Percentiles rank a stretch among this genome's conserved stretches.
Evolutionary conservation across 2,113 vertebrate genomes (phyloP).

Genomic region (Aramus guarauna): DNA sequence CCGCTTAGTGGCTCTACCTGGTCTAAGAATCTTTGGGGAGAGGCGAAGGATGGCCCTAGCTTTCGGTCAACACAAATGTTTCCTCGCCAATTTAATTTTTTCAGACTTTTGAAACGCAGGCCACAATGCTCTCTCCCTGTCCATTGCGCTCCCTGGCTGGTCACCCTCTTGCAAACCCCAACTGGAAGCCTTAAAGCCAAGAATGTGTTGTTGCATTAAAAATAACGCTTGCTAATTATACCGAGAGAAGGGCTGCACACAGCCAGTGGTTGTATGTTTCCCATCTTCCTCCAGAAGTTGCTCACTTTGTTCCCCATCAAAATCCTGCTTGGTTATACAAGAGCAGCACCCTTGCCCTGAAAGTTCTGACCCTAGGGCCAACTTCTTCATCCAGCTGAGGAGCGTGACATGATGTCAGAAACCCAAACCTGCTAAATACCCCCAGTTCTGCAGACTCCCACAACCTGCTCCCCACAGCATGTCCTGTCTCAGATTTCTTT

Average conservation of each 20-base stretch:
- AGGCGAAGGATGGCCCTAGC: neutral
- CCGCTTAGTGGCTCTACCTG: neutral
- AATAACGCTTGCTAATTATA: neutral
- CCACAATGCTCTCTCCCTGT: neutral
- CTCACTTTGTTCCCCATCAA: neutral
- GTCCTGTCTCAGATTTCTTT: neutral
- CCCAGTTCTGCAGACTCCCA: neutral
- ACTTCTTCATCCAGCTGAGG: neutral
- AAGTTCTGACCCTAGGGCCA: neutral
- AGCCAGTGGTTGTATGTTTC: neutral
- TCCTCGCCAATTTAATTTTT: neutral
- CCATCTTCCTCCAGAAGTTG: neutral
- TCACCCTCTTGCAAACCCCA: neutral
- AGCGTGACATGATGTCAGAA: neutral
- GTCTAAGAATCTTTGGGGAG: neutral
- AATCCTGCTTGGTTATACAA: neutral
- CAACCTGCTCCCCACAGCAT: neutral
- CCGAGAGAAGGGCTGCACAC: neutral
- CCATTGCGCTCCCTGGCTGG: neutral
- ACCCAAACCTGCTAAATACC: neutral
- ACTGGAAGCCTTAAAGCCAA: neutral
- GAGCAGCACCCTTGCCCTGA: neutral
- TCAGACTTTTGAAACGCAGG: neutral
- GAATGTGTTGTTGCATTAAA: fast-evolving
- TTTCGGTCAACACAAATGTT: neutral